Evolutionary conservation across 2,888 invertebrate genomes (phyloP).

Genomic region (Branchinecta sandiegonensis): DNA sequence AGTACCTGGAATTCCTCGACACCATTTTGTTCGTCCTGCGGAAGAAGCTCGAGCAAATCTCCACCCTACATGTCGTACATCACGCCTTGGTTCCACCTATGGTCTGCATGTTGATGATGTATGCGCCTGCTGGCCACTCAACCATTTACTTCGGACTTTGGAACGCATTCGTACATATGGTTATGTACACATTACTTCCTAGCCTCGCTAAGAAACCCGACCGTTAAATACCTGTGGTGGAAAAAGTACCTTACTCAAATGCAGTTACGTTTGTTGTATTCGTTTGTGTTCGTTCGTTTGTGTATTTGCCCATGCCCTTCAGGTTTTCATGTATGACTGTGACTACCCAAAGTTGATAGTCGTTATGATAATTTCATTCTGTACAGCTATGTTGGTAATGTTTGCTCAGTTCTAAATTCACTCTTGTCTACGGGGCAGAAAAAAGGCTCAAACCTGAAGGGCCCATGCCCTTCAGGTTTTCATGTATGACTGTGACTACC

Average conservation of each 20-base stretch:
- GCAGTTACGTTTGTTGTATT: constrained; percentile 69
- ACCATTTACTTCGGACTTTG: constrained; percentile 65
- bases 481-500: constrained; percentile 67
- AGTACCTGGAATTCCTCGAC: constrained; percentile 72
- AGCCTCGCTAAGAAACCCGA: constrained; percentile 68
- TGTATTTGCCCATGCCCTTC: constrained; percentile 67
- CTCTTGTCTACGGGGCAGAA: constrained; percentile 45
- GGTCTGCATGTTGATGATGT: constrained; percentile 39
- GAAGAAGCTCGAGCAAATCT: constrained; percentile 37
- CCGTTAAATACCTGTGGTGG: constrained; percentile 78
- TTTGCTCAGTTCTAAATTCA: constrained; percentile 83
- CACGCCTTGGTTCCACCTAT: constrained; percentile 39
- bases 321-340: constrained; percentile 63
- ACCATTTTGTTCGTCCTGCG: constrained; percentile 46
- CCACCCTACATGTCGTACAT: constrained; percentile 39
- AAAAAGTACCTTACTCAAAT: constrained; percentile 69
- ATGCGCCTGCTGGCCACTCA: constrained; percentile 63
- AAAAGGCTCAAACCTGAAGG: too few relatives aligned
- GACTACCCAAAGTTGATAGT: constrained; percentile 62
- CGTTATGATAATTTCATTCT: constrained; percentile 41
- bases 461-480: too few relatives aligned
- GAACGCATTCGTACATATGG: constrained; percentile 68
- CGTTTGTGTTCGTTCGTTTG: too few relatives aligned
- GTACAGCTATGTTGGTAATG: constrained; percentile 54
- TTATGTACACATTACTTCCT: constrained; percentile 81